Percentiles rank a stretch among this genome's conserved stretches.
Conservation (phyloP, 2,888 invertebrate genomes). For the Lapara coniferarum region DNA sequence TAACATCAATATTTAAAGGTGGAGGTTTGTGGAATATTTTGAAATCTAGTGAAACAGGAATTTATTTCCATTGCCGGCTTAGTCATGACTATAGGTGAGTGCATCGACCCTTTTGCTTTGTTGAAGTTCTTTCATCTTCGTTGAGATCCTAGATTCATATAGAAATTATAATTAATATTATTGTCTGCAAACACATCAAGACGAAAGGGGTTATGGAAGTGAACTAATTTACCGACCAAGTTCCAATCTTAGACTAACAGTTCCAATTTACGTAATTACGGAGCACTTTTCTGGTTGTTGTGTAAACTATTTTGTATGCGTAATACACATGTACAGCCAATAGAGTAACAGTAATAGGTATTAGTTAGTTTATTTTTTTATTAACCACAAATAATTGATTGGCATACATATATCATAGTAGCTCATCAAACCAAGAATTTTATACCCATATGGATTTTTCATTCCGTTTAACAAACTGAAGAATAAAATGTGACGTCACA, state of each 20-base stretch:
- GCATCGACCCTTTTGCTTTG: slow-evolving; percentile 5
- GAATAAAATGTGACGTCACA: too few species aligned
- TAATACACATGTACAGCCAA: neutral
- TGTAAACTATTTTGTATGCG: neutral
- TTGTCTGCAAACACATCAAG: neutral
- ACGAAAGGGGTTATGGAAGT: too few species aligned
- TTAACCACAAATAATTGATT: too few species aligned
- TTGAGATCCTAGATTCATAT: neutral
- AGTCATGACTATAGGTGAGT: slow-evolving; percentile 16
- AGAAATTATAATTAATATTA: too few species aligned
- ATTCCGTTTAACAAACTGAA: too few species aligned
- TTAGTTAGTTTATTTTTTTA: too few species aligned
- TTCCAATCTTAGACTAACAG: too few species aligned
- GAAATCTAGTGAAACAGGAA: neutral
- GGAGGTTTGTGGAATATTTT: slow-evolving; percentile 9
- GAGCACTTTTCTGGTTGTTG: neutral
- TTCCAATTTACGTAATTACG: neutral
- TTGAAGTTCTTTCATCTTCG: neutral
- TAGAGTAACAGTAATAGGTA: too few species aligned
- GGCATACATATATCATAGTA: too few species aligned
- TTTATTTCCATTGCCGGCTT: neutral
- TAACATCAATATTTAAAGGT: neutral
- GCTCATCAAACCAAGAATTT: too few species aligned
- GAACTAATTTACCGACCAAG: too few species aligned
- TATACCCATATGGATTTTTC: too few species aligned